Conservation (phyloP, 2,797 vertebrate genomes). For the Lepus oiostolus region DNA sequence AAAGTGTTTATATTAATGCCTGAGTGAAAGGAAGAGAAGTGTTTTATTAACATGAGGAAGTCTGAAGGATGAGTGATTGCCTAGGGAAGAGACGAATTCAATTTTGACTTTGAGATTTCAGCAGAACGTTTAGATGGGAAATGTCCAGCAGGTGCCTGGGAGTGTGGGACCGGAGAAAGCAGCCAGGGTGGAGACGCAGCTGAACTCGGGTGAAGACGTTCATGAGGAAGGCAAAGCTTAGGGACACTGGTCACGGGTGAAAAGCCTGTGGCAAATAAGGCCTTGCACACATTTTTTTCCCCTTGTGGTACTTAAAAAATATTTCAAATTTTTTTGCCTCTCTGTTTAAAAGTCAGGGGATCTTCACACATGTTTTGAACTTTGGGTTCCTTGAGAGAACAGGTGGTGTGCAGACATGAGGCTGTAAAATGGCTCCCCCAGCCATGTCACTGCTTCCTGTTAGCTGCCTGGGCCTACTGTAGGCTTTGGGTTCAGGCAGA, state of each 20-base stretch:
- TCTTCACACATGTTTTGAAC: neutral
- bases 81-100: neutral
- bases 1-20: neutral
- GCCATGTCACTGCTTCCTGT: neutral
- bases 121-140: neutral
- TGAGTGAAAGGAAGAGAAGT: neutral
- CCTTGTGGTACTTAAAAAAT: neutral
- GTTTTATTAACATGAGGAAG: neutral
- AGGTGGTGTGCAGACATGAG: neutral
- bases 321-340: neutral
- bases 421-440: neutral
- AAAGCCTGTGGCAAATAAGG: neutral
- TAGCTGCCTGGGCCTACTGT: too few relatives aligned
- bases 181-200: neutral
- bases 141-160: neutral
- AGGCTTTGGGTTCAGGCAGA: neutral
- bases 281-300: too few relatives aligned
- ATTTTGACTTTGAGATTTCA: neutral
- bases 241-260: neutral
- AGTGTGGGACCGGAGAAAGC: neutral
- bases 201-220: neutral
- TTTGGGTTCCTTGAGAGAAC: neutral
- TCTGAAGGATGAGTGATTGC: conserved; percentile 43
- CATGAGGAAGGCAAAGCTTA: neutral
- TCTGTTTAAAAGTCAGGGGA: conserved; percentile 18